Percentiles rank a stretch among this genome's conserved stretches.
Conservation (phyloP, 2,797 vertebrate genomes). For the Artibeus jamaicensis region DNA sequence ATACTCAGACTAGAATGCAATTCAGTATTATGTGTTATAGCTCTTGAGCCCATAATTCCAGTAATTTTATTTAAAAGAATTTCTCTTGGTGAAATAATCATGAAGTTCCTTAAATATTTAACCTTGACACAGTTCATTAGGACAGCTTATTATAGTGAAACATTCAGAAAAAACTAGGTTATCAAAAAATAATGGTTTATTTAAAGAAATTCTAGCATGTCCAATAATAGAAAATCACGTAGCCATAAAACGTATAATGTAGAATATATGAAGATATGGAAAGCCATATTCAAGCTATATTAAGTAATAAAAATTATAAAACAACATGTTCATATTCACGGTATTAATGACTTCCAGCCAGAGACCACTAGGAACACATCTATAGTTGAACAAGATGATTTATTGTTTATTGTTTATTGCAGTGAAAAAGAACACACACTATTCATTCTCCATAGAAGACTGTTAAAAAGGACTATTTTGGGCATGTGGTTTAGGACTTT, state of each 20-base stretch:
- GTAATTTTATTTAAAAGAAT: not conserved
- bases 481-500: not conserved
- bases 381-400: not conserved
- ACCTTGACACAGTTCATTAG: not conserved
- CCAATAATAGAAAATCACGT: not conserved
- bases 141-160: not conserved
- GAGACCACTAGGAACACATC: not conserved
- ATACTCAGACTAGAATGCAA: not conserved
- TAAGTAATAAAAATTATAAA: not conserved
- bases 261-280: not conserved
- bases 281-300: not conserved
- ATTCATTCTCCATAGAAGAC: not conserved
- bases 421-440: not conserved
- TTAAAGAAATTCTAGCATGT: not conserved
- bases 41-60: not conserved
- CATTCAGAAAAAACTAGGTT: not conserved
- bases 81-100: not conserved
- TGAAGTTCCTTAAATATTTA: not conserved
- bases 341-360: not conserved
- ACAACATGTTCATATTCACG: not conserved
- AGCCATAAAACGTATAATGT: not conserved
- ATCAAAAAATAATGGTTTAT: not conserved
- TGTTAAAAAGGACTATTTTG: not conserved
- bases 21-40: not conserved
- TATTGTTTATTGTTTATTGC: not conserved